Evolutionary conservation across 2,888 invertebrate species (phyloP), one percentile per base, ranked within the genome.

Genomic region (Nemurella pictetii): DNA sequence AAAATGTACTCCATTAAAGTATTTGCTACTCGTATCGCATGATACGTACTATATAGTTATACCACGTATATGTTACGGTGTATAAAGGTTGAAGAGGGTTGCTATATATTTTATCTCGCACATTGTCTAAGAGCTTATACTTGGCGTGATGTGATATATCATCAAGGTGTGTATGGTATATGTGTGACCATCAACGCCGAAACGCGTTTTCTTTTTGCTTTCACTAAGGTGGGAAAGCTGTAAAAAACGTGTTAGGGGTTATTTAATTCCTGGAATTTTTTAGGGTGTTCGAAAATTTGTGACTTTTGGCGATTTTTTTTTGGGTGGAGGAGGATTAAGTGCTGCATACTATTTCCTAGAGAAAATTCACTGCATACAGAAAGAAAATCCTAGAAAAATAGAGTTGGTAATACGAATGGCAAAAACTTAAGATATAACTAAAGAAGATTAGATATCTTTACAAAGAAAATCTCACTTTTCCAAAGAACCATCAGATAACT

Each of bases 1-100:
- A 82, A 82, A 82, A 72, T 82, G 82, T 82, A 29, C 82, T 82
- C 82, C 72, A 82, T 82, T 55, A 72, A 72, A 82, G 72, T 82
- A 82, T 82, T 55, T 72, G 75, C 75, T 27, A 26, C 27, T 75
- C 28, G 75, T 25, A 20, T 15, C 25, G 35, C 15, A 5, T 15
- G 27, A 25, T 15, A 27, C 26, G 9, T 75, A 7, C 25, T 80
- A 28, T 80, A 25, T 78, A 27, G n/a, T 75, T n/a, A 26, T 9
- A 27, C 9, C n/a, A 75, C 75, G 7, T 75, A 75, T 75, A 75
- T 75, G 75, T 75, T 55, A 55, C 12, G 55, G 15, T n/a, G 55
- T 75, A 28, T 75, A 78, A 78, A 5, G 29, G 78, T 82, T 82
- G 82, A 72, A 82, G 78, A 55, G 72, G 12, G 78, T 78, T 4